Percentiles rank a stretch among this genome's conserved stretches.
phyloP scores from a whole-genome alignment of 2,797 vertebrate genomes.

The Zenarchopterus dispar region DNA sequence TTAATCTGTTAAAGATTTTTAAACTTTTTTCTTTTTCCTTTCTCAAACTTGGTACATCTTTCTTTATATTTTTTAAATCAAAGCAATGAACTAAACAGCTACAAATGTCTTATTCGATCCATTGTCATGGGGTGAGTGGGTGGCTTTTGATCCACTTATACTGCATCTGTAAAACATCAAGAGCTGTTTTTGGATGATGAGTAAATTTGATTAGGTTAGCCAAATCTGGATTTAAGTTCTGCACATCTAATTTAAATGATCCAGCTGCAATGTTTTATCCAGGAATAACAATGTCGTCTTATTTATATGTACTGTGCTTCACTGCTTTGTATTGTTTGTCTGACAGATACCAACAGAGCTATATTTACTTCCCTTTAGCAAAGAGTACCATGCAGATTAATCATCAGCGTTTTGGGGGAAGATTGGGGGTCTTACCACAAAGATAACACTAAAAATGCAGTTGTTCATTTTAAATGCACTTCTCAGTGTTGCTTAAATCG shows the following conservation, averaged over 20 bases:
- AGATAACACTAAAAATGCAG: conserved; percentile 53
- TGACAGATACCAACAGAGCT: conserved; percentile 71
- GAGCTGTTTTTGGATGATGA: conserved; percentile 31
- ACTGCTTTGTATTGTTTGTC: conserved; percentile 61
- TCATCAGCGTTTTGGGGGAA: conserved; percentile 30
- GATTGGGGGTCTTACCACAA: conserved; percentile 33
- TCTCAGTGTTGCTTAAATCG: conserved; percentile 66
- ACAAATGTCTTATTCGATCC: conserved; percentile 72
- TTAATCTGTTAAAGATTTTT: conserved; percentile 85
- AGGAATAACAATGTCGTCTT: conserved; percentile 56
- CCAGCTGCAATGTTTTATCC: conserved; percentile 37
- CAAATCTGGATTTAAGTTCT: conserved; percentile 51
- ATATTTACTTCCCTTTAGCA: conserved; percentile 44
- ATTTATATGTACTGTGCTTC: conserved; percentile 67
- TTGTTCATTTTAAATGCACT: conserved; percentile 70
- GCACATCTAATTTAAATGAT: conserved; percentile 49
- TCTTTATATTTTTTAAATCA: conserved; percentile 76
- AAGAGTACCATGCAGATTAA: conserved; percentile 60
- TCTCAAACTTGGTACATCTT: conserved; percentile 85
- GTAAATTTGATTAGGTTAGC: conserved; percentile 38
- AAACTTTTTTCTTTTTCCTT: conserved; percentile 73
- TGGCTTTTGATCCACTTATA: too few relatives aligned
- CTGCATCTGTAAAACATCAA: conserved; percentile 42
- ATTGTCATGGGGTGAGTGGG: conserved; percentile 40
- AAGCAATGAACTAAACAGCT: conserved; percentile 70